Evolutionary conservation across 2,797 vertebrate species (phyloP).

Genomic region (Rhincodon typus): DNA sequence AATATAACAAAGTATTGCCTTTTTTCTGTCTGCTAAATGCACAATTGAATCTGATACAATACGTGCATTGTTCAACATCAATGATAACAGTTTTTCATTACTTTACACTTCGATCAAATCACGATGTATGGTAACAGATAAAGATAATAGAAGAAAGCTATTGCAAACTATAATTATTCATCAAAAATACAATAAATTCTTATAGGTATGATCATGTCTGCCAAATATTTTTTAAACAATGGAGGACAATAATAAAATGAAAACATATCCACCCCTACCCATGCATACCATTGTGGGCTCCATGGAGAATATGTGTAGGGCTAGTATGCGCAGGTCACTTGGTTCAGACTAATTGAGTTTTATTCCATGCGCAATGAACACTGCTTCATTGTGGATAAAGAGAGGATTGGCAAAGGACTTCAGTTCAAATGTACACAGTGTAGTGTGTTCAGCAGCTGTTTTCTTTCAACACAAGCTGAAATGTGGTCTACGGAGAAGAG

Average conservation of each 20-base stretch:
- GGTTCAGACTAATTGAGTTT: constrained; percentile 42
- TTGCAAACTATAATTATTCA: not conserved
- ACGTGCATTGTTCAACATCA: not conserved
- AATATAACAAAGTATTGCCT: not conserved
- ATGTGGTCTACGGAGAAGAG: constrained; percentile 41
- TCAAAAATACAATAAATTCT: not conserved
- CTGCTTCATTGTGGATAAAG: constrained; percentile 40
- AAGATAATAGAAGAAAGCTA: not conserved
- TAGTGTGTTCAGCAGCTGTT: constrained; percentile 39
- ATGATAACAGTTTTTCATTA: not conserved
- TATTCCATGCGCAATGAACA: constrained; percentile 32
- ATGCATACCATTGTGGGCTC: not conserved
- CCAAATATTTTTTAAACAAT: not conserved
- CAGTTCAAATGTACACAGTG: constrained; percentile 35
- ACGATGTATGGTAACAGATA: not conserved
- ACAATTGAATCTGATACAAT: not conserved
- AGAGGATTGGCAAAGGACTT: constrained; percentile 38
- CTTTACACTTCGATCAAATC: not conserved
- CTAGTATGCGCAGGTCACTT: constrained; percentile 43
- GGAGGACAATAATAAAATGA: not conserved
- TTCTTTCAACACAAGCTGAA: constrained; percentile 19
- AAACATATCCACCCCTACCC: not conserved
- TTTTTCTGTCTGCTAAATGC: not conserved
- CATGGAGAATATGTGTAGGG: constrained; percentile 36
- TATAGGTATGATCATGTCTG: not conserved